A percentile compares a stretch with the other conserved stretches of the same genome.
Evolutionary conservation across 2,797 vertebrate genomes (phyloP).

Genomic region (Argya squamiceps): DNA sequence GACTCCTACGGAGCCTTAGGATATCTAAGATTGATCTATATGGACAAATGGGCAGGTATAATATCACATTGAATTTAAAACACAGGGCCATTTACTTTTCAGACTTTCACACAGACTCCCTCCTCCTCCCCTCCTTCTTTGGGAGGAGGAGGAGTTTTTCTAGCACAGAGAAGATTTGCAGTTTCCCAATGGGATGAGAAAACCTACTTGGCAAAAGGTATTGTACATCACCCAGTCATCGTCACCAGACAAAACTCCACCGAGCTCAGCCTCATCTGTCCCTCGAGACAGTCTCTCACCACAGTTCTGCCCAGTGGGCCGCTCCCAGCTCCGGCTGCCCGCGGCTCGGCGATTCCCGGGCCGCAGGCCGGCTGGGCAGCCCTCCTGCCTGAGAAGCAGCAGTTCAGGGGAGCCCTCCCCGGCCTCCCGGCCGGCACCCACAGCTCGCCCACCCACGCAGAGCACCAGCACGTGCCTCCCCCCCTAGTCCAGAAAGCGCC

Average conservation of each 20-base stretch:
- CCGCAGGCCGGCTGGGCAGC: not conserved
- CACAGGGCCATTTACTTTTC: slow-evolving; percentile 43
- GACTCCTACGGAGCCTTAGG: not conserved
- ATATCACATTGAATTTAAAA: slow-evolving; percentile 13
- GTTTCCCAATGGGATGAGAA: slow-evolving; percentile 19
- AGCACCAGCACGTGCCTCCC: not conserved
- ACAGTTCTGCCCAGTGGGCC: slow-evolving; percentile 33
- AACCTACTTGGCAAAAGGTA: not conserved
- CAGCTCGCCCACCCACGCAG: not conserved
- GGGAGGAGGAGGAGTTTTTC: not conserved
- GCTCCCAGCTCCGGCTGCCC: not conserved
- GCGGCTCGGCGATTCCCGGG: not conserved
- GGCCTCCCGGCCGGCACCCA: not conserved
- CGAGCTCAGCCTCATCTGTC: not conserved
- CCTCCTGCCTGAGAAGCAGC: slow-evolving; percentile 65
- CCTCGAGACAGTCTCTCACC: not conserved
- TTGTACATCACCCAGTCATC: not conserved
- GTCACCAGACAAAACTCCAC: not conserved
- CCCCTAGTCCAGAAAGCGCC: slow-evolving; percentile 85
- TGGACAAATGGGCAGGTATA: slow-evolving; percentile 1
- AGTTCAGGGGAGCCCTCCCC: slow-evolving; percentile 43
- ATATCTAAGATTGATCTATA: not conserved
- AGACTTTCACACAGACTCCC: slow-evolving; percentile 30
- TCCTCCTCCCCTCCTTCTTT: not conserved
- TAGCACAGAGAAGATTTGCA: slow-evolving; percentile 7